phyloP scores from a whole-genome alignment of 2,797 vertebrate genomes.

The Coregonus suidteri region DNA sequence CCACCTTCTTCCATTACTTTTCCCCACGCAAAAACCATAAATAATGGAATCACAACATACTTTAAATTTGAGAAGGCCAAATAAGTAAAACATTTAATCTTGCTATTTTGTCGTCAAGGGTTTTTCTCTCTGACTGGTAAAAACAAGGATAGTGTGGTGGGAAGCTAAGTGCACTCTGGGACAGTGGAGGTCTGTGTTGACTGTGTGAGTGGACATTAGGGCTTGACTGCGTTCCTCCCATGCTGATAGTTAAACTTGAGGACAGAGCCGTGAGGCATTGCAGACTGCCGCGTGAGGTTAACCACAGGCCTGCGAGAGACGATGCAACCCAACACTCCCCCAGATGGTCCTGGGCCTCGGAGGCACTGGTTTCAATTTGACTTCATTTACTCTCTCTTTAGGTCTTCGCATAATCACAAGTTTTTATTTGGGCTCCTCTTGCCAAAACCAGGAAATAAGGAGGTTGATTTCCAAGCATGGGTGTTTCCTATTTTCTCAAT shows the following conservation, averaged over 20 bases:
- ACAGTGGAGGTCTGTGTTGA: conserved; percentile 34
- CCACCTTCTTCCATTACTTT: background rate
- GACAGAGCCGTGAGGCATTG: background rate
- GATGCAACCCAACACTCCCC: conserved; percentile 70
- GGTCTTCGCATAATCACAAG: conserved; percentile 49
- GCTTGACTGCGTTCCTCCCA: conserved; percentile 32
- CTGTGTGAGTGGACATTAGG: conserved; percentile 31
- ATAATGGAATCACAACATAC: background rate
- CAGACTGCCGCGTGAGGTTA: conserved; percentile 65
- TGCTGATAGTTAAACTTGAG: background rate
- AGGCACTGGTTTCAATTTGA: conserved; percentile 72
- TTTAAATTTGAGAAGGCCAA: background rate
- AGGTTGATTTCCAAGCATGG: conserved; percentile 49
- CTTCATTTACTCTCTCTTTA: conserved; percentile 43
- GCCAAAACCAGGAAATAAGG: conserved; percentile 59
- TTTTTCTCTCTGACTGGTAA: background rate
- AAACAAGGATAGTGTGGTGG: conserved; percentile 31
- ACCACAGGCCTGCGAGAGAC: conserved; percentile 69
- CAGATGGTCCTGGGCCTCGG: conserved; percentile 80
- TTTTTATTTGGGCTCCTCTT: conserved; percentile 41
- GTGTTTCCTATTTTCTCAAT: conserved; percentile 45
- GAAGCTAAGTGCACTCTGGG: conserved; percentile 45
- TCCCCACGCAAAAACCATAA: background rate
- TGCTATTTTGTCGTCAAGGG: conserved; percentile 10
- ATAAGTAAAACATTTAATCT: background rate